Evolutionary conservation across 2,797 vertebrate species (phyloP).

Genomic region (Ceryle rudis): DNA sequence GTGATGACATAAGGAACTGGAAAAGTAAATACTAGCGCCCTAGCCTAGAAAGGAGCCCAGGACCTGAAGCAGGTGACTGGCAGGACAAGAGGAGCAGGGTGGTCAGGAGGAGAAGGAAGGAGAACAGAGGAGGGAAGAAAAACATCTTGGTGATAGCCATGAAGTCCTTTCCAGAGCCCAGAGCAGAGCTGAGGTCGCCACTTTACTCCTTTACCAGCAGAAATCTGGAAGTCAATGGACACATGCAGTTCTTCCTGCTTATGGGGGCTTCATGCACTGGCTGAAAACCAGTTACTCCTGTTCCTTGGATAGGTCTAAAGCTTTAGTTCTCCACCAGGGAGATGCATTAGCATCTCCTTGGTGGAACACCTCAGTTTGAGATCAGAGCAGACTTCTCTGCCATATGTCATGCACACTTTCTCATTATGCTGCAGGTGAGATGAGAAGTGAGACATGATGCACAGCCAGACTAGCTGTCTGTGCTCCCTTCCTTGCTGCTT

Average conservation of each 20-base stretch:
- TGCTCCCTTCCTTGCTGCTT: neutral
- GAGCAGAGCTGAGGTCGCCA: neutral
- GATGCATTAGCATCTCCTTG: neutral
- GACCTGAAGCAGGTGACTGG: neutral
- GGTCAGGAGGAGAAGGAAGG: neutral
- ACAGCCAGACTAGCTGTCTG: neutral
- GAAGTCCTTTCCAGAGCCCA: neutral
- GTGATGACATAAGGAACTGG: neutral
- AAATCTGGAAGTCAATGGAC: neutral
- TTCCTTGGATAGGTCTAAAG: neutral
- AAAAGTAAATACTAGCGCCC: neutral
- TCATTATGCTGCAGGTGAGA: neutral
- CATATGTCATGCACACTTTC: rapidly evolving
- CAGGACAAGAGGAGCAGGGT: neutral
- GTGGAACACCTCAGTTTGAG: neutral
- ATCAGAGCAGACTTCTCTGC: neutral
- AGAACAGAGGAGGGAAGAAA: neutral
- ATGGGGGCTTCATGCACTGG: neutral
- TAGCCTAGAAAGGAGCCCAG: neutral
- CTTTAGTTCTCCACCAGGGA: neutral
- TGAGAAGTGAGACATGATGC: neutral
- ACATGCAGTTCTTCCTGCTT: neutral
- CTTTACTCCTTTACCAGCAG: neutral
- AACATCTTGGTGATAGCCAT: neutral
- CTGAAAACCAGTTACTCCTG: neutral